Conservation (phyloP, 2,888 invertebrate species). For the Elmis aenea region DNA sequence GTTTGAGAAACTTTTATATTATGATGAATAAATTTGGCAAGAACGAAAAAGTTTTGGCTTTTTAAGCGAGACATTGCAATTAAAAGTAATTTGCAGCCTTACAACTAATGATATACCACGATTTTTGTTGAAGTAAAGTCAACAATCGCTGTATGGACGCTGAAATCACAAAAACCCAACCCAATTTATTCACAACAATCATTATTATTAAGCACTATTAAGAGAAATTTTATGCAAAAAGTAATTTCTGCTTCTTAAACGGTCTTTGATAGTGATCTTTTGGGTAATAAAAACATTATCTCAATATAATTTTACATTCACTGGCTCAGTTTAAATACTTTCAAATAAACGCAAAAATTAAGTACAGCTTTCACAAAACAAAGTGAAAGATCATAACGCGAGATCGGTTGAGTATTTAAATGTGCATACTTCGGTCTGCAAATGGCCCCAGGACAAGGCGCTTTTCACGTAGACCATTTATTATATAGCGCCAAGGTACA, state of each 20-base stretch:
- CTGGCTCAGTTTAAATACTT: slow-evolving; percentile 23
- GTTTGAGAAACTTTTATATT: too few relatives aligned
- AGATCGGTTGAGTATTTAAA: too few relatives aligned
- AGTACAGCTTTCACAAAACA: slow-evolving; percentile 26
- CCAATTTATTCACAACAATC: slow-evolving; percentile 17
- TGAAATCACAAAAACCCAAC: too few relatives aligned
- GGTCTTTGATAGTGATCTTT: slow-evolving; percentile 22
- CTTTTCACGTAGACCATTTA: slow-evolving; percentile 9
- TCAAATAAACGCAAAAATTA: slow-evolving; percentile 24
- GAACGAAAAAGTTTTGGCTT: too few relatives aligned
- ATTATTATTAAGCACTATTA: slow-evolving; percentile 24
- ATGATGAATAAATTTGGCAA: too few relatives aligned
- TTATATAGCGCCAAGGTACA: slow-evolving; percentile 4
- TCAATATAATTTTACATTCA: slow-evolving; percentile 22
- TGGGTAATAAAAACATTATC: slow-evolving; percentile 24
- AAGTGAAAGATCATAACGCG: slow-evolving; percentile 22
- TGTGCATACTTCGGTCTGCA: slow-evolving; percentile 8
- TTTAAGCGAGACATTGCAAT: too few relatives aligned
- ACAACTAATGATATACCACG: too few relatives aligned
- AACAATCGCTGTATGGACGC: too few relatives aligned
- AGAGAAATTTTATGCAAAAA: slow-evolving; percentile 16
- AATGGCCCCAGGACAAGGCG: slow-evolving; percentile 3
- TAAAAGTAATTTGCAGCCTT: too few relatives aligned
- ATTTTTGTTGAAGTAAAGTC: too few relatives aligned
- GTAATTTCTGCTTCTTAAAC: slow-evolving; percentile 10